Percentiles rank a stretch among this genome's conserved stretches.
phyloP scores from a whole-genome alignment of 1,140 invertebrate species.

The Brachionus paranguensis region DNA sequence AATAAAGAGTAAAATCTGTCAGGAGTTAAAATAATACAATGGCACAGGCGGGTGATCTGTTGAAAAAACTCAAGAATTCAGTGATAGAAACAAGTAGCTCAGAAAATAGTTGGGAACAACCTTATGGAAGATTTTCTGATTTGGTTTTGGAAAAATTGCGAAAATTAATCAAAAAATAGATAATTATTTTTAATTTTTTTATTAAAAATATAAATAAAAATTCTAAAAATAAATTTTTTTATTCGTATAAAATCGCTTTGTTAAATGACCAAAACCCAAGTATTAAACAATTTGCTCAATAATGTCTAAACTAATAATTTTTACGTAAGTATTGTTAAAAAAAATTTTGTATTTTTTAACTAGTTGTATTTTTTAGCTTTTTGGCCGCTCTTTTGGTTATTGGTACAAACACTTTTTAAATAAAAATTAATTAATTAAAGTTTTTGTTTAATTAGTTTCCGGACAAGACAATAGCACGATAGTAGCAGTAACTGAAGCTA shows the following conservation, averaged over 20 bases:
- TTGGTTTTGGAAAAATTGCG: background rate
- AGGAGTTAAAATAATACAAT: background rate
- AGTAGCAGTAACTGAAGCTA: background rate
- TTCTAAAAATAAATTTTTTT: background rate
- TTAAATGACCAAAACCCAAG: background rate
- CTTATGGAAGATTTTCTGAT: background rate
- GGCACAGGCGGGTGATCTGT: background rate
- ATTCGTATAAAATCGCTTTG: background rate
- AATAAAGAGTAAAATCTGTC: background rate
- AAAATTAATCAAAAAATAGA: background rate
- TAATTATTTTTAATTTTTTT: background rate
- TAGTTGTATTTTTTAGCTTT: background rate
- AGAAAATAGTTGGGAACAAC: background rate
- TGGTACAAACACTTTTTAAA: background rate
- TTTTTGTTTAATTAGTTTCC: background rate
- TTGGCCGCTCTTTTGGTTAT: background rate
- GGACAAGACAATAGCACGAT: background rate
- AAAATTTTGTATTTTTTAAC: background rate
- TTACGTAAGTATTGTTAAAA: background rate
- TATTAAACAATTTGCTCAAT: background rate
- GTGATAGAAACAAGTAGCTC: background rate
- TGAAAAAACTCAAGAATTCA: background rate
- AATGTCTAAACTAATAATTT: background rate
- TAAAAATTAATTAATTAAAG: background rate
- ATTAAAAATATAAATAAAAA: background rate